Evolutionary conservation across 1,140 invertebrate genomes (phyloP).

Genomic region (Aleiodes sp.): DNA sequence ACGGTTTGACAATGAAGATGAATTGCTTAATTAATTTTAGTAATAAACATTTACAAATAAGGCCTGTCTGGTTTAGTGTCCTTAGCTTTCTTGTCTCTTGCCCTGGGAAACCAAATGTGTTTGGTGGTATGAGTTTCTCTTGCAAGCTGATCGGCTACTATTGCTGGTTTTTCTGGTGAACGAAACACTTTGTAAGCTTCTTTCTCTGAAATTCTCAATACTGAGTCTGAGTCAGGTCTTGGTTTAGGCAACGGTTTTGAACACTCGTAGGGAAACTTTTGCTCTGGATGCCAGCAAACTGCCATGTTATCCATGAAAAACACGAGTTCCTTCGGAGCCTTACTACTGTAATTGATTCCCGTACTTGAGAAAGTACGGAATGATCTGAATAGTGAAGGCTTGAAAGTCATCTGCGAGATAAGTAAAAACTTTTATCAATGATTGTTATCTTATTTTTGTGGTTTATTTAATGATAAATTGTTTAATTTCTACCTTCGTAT

Average conservation of each 20-base stretch:
- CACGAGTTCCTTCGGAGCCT: slow-evolving; percentile 66
- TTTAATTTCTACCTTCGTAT: no score
- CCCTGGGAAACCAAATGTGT: slow-evolving; percentile 81
- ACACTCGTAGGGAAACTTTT: slow-evolving; percentile 84
- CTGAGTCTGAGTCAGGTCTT: slow-evolving; percentile 52
- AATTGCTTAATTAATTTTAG: background rate
- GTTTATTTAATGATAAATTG: no score
- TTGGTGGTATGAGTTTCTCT: slow-evolving; percentile 81
- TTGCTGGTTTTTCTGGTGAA: slow-evolving; percentile 67
- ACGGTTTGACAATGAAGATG: no score
- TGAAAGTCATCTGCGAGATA: background rate
- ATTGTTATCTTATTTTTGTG: no score
- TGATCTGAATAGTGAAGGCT: background rate
- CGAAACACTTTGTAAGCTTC: slow-evolving; percentile 72
- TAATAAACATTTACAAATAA: slow-evolving; percentile 71
- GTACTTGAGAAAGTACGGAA: background rate
- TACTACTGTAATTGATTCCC: slow-evolving; percentile 42
- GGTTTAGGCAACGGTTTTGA: slow-evolving; percentile 76
- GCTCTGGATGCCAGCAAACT: slow-evolving; percentile 87
- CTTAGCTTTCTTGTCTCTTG: slow-evolving; percentile 73
- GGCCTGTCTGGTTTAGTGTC: slow-evolving; percentile 75
- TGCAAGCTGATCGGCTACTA: slow-evolving; percentile 75
- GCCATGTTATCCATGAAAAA: slow-evolving; percentile 79
- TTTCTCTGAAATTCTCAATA: slow-evolving; percentile 73
- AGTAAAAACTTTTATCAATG: no score